Conservation (phyloP, 2,113 vertebrate genomes). For the Condylura cristata region DNA sequence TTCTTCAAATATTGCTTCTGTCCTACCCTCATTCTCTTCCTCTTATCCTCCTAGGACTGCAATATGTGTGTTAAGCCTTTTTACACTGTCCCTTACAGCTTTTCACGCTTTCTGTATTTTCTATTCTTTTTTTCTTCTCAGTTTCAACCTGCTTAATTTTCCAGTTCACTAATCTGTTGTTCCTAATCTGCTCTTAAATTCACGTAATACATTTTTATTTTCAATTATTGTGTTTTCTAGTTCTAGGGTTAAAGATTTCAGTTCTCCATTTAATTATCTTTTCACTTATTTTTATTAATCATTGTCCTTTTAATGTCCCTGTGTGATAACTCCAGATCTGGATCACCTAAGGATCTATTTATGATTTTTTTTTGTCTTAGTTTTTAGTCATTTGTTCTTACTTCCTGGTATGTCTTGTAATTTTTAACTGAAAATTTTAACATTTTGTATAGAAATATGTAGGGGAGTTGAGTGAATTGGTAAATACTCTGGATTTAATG, state of each 20-base stretch:
- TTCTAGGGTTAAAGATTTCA: neutral
- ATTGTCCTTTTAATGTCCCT: neutral
- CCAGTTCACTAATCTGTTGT: neutral
- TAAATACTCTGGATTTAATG: neutral
- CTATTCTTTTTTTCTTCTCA: neutral
- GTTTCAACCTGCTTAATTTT: neutral
- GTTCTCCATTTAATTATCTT: neutral
- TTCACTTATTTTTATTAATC: conserved; percentile 12
- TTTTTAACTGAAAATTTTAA: neutral
- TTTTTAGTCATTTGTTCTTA: neutral
- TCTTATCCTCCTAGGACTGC: neutral
- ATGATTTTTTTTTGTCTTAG: neutral
- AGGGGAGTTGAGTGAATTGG: neutral
- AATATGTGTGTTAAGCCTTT: neutral
- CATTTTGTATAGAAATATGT: neutral
- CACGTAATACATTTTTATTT: neutral
- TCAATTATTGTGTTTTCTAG: neutral
- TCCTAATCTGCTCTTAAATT: conserved; percentile 3
- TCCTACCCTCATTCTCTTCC: neutral
- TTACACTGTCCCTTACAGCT: neutral
- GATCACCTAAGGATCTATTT: neutral
- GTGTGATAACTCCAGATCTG: neutral
- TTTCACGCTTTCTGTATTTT: neutral
- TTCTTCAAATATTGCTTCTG: neutral
- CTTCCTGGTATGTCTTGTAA: neutral